Evolutionary conservation across 1,140 invertebrate genomes (phyloP).

Genomic region (Drusus annulatus): DNA sequence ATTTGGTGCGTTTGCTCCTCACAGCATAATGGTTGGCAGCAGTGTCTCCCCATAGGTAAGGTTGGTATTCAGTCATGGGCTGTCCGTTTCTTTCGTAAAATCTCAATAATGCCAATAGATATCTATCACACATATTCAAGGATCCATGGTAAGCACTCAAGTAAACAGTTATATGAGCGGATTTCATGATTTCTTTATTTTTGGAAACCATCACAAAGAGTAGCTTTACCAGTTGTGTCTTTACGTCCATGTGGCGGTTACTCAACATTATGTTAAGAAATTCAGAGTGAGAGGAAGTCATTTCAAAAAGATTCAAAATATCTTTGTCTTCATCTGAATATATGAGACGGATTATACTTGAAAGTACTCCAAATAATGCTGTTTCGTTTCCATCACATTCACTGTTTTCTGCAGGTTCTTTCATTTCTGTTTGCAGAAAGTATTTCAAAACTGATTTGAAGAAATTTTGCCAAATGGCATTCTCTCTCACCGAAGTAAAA

Average conservation of each 20-base stretch:
- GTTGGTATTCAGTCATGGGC: constrained; percentile 78
- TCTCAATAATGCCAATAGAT: constrained; percentile 75
- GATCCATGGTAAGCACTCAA: constrained; percentile 82
- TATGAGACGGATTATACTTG: constrained; percentile 72
- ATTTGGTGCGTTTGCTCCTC: constrained; percentile 71
- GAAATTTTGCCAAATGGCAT: constrained; percentile 77
- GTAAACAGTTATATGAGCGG: constrained; percentile 79
- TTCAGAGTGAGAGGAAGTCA: constrained; percentile 83
- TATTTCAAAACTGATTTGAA: constrained; percentile 77
- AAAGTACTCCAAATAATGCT: constrained; percentile 72
- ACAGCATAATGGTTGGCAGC: constrained; percentile 84
- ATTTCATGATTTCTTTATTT: constrained; percentile 75
- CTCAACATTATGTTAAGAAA: constrained; percentile 78
- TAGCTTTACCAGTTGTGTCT: constrained; percentile 75
- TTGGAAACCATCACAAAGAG: constrained; percentile 74
- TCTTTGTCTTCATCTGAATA: constrained; percentile 71
- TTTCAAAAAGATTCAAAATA: constrained; percentile 76
- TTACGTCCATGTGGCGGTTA: constrained; percentile 69
- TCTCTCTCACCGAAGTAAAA: constrained; percentile 70
- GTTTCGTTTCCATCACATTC: constrained; percentile 56
- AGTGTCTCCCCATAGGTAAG: constrained; percentile 85
- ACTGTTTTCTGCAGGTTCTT: constrained; percentile 62
- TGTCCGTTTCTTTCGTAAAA: constrained; percentile 76
- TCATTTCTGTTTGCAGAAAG: constrained; percentile 72
- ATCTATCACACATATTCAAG: constrained; percentile 75